Evolutionary conservation across 2,797 vertebrate genomes (phyloP), one percentile per base, ranked within the genome.

Genomic region (Pitangus sulphuratus): DNA sequence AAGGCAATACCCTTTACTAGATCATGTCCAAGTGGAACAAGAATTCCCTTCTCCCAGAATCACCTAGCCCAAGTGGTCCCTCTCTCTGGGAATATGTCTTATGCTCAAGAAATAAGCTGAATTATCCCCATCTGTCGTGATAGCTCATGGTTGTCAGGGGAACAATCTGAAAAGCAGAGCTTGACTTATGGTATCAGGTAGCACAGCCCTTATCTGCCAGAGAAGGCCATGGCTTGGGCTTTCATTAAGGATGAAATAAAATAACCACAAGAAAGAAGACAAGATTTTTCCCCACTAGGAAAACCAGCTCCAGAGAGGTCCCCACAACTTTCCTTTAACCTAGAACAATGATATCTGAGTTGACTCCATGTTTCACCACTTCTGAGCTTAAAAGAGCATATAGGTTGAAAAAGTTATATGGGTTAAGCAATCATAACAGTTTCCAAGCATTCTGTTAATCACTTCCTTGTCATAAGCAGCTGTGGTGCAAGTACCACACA

Each of bases 391-490:
- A 69, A 62, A 61, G 53, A 50, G 35, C 58, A 84, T 21, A 40
- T 8, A 83, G 48, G 12, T 60, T 74, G 37, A 80, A 87, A 30
- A 89, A 71, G 22, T 19, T 48, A 50, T 31, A 50, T 3, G 89
- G 68, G 53, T 91, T 83, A 84, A 83, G 68, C 68, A 95, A 79
- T 54, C 4, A 1, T 22, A 90, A 48, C 39, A 86, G 94, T 96
- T 96, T 95, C 94, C 74, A 90, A 78, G 90, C 76, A 50, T 87
- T 83, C 40, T 91, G 90, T 62, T 93, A 87, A 93, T 76, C 58
- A 44, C 74, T 94, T 96, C 93, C 89, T 88, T 60, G 56, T 86
- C 62, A 39, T 11, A 61, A 86, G 70, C 58, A 33, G 11, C 40
- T 16, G 42, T 64, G 62, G 51, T 54, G n/a, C 39, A 45, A 25